Evolutionary conservation across 2,113 vertebrate species (phyloP), one percentile per base, ranked within the genome.

Genomic region (Columbina picui): DNA sequence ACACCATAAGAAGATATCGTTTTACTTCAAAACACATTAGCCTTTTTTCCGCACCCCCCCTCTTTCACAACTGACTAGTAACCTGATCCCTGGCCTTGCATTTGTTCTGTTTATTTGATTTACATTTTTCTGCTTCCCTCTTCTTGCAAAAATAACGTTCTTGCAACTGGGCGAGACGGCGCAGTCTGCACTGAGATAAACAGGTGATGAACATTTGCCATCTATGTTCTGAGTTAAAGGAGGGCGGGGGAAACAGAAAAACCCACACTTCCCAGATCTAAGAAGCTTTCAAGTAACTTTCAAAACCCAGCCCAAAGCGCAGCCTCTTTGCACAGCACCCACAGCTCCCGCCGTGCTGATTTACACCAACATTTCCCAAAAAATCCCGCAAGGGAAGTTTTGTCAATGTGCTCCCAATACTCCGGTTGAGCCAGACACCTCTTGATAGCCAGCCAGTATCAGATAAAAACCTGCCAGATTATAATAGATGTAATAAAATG

Each of bases 51-150:
- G 12, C 7, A 11, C 36, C 29, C 6, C 26, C 10, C 56, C 27
- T 25, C 32, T 34, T 65, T 36, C 68, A 56, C 53, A 50, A 11
- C 75, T 13, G 56, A 55, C 85, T 3, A 2, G 71, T 84, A 88
- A 86, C 83, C 68, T 5, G 21, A 84, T 30, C 64, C 52, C 76
- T 14, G 32, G 16, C 88, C 74, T 92, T 75, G 23, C 64, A 41
- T 75, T 94, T 84, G 71, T 57, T 67, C 12, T 34, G 43, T 90
- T 90, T 90, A 32, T 81, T 94, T 75, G 87, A 73, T 86, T 94
- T 90, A 2, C 60, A 26, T 77, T 88, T 84, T 56, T 70, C 78
- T 87, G 61, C 67, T 70, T 81, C 63, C 23, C 32, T 74, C 36
- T 56, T 36, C 60, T 80, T 36, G 69, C 60, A 64, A 21, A 74